Evolutionary conservation across 2,888 invertebrate species (phyloP), one percentile per base, ranked within the genome.

Genomic region (Acrobasis suavella): DNA sequence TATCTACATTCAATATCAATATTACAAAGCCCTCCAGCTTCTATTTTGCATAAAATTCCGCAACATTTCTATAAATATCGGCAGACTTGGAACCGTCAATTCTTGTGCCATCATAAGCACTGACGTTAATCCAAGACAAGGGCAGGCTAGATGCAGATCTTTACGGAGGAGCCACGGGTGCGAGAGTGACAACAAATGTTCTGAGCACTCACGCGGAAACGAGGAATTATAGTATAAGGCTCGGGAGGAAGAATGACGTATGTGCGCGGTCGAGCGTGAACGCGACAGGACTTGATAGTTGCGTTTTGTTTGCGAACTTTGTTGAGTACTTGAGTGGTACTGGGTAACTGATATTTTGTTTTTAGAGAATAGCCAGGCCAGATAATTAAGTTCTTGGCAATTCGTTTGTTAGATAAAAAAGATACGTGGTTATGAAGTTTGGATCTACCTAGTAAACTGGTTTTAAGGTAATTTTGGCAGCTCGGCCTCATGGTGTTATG

Each of bases 121-220:
- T 86, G 90, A 89, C 86, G 82, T 85, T 89, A 88, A 90, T 88
- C 88, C 82, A 80, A 76, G 86, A 87, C 80, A 82, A 83, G 85
- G 84, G 76, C 76, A 80, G 83, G 75, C 74, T 77, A 78, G 77
- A 81, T 85, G 81, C 83, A 85, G 80, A 86, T 84, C 83, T 82
- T 80, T 76, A 82, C 71, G 80, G 76, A 67, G 73, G 76, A 69
- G 67, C 74, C 70, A 71, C 77, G 78, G 75, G 91, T 82, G 87
- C 76, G 87, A 91, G 82, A 76, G 87, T 79, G 91, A 90, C 82
- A 79, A 83, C 88, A 83, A 86, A 91, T 87, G 81, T 87, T 91
- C 81, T 87, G 89, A 85, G 86, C 84, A 89, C 78, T 88, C 90
- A 90, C 86, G 90, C 91, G 89, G 90, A 84, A 91, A 87, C 80